Conservation (phyloP, 2,113 vertebrate genomes). For the Struthidea cinerea region DNA sequence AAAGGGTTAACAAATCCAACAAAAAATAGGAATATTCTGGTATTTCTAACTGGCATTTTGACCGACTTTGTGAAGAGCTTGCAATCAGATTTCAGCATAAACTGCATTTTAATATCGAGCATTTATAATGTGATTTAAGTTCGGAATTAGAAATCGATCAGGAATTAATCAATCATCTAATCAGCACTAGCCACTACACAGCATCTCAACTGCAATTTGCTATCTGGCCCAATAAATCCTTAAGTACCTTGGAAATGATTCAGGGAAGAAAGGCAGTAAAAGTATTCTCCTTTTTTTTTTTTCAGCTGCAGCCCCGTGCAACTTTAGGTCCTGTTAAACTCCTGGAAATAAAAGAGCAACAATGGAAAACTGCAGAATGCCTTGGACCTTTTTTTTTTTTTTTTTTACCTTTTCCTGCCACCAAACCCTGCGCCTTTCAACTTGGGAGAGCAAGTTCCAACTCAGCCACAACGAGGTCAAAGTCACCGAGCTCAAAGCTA, state of each 20-base stretch:
- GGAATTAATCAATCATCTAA: slow-evolving; percentile 41
- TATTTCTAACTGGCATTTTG: neutral
- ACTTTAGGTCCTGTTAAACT: neutral
- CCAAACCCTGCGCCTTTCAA: slow-evolving; percentile 45
- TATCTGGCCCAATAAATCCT: slow-evolving; percentile 28
- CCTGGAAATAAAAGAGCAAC: slow-evolving; percentile 58
- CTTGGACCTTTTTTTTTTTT: neutral
- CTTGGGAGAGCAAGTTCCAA: slow-evolving; percentile 60
- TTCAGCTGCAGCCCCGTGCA: neutral
- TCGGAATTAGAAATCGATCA: slow-evolving; percentile 59
- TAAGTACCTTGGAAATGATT: slow-evolving; percentile 27
- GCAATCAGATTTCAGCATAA: neutral
- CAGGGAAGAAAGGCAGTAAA: slow-evolving; percentile 21
- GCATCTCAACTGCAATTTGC: slow-evolving; percentile 22
- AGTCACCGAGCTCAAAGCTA: slow-evolving; percentile 43
- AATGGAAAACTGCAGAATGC: slow-evolving; percentile 32
- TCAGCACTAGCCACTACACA: neutral
- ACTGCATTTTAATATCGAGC: neutral
- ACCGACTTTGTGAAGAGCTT: neutral
- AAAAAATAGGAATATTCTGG: neutral
- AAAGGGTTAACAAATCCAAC: slow-evolving; percentile 22
- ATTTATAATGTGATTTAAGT: slow-evolving; percentile 7
- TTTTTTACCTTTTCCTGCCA: slow-evolving; percentile 26
- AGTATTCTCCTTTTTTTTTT: neutral
- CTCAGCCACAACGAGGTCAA: slow-evolving; percentile 59